A percentile compares a stretch with the other conserved stretches of the same genome.
Conservation (phyloP, 2,113 vertebrate genomes). For the Vombatus ursinus region DNA sequence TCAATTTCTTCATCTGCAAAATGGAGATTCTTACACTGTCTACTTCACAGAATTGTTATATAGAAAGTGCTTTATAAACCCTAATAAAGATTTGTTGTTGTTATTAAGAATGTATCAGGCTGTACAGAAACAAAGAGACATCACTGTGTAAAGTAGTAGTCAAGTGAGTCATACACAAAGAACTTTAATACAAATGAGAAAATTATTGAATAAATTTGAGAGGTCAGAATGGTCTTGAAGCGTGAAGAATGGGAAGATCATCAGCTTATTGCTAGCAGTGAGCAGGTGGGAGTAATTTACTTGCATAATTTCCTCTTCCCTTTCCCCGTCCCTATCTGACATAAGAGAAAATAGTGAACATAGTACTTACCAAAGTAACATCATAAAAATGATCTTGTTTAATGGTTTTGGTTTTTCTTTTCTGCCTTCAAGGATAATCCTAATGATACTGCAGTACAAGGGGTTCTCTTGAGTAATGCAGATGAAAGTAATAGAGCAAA, state of each 20-base stretch:
- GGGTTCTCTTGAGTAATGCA: constrained; percentile 56
- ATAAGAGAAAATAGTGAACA: background rate
- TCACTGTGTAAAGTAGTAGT: background rate
- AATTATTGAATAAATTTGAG: background rate
- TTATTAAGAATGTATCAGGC: too few species aligned
- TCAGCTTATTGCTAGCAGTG: background rate
- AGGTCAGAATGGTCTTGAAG: background rate
- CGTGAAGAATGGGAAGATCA: background rate
- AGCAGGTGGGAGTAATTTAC: background rate
- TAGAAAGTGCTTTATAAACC: background rate
- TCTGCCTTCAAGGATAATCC: constrained; percentile 66
- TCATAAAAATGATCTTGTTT: constrained; percentile 29
- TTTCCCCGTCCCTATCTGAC: background rate
- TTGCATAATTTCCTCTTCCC: constrained; percentile 15
- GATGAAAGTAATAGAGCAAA: constrained; percentile 70
- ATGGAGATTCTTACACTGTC: background rate
- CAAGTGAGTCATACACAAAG: background rate
- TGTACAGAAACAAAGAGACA: background rate
- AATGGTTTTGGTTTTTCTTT: constrained; percentile 45
- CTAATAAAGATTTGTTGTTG: background rate
- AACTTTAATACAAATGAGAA: background rate
- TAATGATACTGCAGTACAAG: constrained; percentile 58
- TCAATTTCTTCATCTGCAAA: background rate
- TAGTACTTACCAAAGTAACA: background rate
- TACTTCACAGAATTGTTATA: background rate